Evolutionary conservation across 2,797 vertebrate species (phyloP).

Genomic region (Amazona ochrocephala): DNA sequence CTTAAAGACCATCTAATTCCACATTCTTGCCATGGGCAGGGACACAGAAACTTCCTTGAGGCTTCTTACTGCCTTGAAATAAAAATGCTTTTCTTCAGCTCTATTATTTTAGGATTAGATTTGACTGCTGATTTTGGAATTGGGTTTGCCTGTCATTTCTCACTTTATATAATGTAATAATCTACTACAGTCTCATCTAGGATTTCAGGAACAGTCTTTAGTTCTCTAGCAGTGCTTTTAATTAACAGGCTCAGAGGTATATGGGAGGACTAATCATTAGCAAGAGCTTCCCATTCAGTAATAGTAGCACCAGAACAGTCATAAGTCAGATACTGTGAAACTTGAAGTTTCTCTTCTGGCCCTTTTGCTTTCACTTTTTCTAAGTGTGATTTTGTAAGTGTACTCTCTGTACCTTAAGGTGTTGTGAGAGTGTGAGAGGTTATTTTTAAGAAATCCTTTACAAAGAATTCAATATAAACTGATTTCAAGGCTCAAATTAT

Average conservation of each 20-base stretch:
- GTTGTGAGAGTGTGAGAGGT: background rate
- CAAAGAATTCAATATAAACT: background rate
- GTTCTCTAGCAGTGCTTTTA: background rate
- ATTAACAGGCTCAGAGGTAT: background rate
- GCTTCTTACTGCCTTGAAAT: background rate
- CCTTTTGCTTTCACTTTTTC: background rate
- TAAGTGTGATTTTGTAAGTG: background rate
- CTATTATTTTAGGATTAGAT: background rate
- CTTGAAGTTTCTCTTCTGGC: background rate
- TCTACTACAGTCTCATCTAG: background rate
- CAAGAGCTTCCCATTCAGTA: background rate
- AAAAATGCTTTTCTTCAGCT: background rate
- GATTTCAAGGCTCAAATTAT: background rate
- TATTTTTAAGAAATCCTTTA: background rate
- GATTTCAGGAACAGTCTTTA: background rate
- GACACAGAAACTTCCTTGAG: background rate
- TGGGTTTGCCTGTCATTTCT: background rate
- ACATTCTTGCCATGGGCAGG: background rate
- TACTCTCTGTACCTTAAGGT: background rate
- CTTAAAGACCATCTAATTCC: background rate
- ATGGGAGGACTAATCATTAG: rapidly evolving
- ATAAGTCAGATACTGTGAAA: background rate
- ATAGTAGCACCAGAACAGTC: background rate
- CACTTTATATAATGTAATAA: background rate
- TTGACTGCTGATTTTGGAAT: background rate